phyloP scores from a whole-genome alignment of 2,888 invertebrate genomes.

The Hydroisotoma schaefferi region DNA sequence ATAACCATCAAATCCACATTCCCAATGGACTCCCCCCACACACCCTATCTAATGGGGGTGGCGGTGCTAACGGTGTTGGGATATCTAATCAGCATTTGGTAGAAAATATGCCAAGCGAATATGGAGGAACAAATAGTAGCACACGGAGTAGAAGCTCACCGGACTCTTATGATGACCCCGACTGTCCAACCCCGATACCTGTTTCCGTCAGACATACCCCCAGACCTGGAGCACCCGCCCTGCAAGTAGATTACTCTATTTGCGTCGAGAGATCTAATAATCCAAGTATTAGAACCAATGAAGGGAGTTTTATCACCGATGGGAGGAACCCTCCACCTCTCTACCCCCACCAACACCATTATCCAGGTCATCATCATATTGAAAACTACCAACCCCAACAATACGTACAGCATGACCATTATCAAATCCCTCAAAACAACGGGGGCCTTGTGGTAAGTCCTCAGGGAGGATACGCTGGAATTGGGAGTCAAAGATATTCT shows the following conservation, averaged over 20 bases:
- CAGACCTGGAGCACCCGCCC: too few species aligned
- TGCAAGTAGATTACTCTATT: constrained; percentile 43
- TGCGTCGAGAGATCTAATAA: constrained; percentile 38
- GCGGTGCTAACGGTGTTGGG: constrained; percentile 38
- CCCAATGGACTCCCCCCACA: constrained; percentile 34
- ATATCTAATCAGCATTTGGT: too few species aligned
- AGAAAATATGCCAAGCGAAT: constrained; percentile 40
- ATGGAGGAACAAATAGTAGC: constrained; percentile 32
- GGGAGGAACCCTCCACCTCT: too few species aligned
- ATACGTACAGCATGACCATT: constrained; percentile 17
- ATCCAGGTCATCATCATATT: constrained; percentile 25
- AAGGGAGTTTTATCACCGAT: constrained; percentile 18
- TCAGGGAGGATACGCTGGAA: constrained; percentile 27
- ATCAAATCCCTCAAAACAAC: constrained; percentile 21
- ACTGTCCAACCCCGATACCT: constrained; percentile 46
- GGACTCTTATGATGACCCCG: constrained; percentile 47
- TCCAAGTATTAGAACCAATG: constrained; percentile 9
- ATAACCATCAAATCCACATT: too few species aligned
- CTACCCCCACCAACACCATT: constrained; percentile 15
- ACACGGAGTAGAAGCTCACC: constrained; percentile 45
- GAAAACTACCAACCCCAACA: constrained; percentile 18
- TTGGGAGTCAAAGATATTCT: constrained; percentile 19
- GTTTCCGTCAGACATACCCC: constrained; percentile 41
- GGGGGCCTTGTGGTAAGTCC: constrained; percentile 32
- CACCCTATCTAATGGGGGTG: constrained; percentile 30